Base-by-base conservation (phyloP, 2,113 vertebrate species). In the Rattus rattus region DNA sequence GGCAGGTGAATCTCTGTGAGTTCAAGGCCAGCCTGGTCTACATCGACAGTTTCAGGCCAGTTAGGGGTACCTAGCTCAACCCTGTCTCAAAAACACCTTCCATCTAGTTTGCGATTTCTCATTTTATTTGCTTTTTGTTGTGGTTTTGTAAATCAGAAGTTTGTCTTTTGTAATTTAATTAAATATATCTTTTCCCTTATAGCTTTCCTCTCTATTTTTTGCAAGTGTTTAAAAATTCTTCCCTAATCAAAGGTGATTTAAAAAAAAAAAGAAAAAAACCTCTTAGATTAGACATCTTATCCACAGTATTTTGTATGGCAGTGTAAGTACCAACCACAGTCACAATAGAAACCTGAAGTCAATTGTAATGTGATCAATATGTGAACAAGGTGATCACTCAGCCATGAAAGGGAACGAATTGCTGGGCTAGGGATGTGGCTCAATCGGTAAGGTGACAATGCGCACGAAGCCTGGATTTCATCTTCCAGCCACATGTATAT, bases 171-270 rank as follows among this genome's bases (percentile, higher is more conserved):
- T 56, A 81, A 56, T n/a, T 73, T 73, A 88, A 85, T 86, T 85
- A 94, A 84, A 73, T 92, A 49, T 65, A 92, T 89, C 7, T 79
- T 94, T 85, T 79, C 52, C n/a, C 52, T 96, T 77, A 92, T 13
- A 19, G 84, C 49, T 91, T 69, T 30, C 26, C 4, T 49, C 26
- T 33, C 7, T 33, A 5, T 47, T 88, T 94, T 90, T 83, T 54
- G 5, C 30, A 33, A 61, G 9, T 28, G 22, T 63, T 77, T 63
- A 83, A 72, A 56, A 83, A 76, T 30, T 75, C 67, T 81, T 70
- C 11, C 39, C 28, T 52, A 67, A 61, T 11, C 17, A 49, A 36
- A 43, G 33, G 1, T 67, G 19, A 67, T 67, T 77, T 28, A 13
- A 13, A 47, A 49, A 59, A 59, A 59, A 30, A 10, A 14, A 13